phyloP scores from a whole-genome alignment of 2,113 vertebrate species.

The Pavo muticus region DNA sequence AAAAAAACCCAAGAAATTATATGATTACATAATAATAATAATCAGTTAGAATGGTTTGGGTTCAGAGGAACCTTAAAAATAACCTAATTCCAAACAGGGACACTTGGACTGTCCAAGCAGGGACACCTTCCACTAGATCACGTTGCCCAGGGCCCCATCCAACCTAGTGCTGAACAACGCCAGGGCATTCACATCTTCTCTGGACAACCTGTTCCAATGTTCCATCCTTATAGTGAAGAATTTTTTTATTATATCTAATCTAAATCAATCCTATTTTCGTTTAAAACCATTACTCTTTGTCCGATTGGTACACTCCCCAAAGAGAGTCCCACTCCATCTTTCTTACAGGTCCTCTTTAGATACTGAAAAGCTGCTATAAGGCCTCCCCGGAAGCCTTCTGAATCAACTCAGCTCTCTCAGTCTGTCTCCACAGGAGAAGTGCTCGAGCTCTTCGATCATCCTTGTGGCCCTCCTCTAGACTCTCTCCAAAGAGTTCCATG shows the following conservation, averaged over 20 bases:
- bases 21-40: background rate
- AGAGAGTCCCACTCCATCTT: background rate
- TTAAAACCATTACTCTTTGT: background rate
- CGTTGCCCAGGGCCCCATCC: background rate
- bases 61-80: background rate
- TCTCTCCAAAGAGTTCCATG: background rate
- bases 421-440: too few relatives aligned
- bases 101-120: background rate
- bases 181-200: background rate
- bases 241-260: background rate
- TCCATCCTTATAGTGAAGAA: background rate
- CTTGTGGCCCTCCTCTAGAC: too few relatives aligned
- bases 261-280: background rate
- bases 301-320: background rate
- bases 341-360: background rate
- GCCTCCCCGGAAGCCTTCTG: background rate
- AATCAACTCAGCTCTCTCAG: background rate
- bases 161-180: background rate
- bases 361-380: background rate
- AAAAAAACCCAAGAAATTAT: background rate
- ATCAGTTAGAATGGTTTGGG: background rate
- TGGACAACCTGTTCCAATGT: background rate
- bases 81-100: background rate
- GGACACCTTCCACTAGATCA: background rate
- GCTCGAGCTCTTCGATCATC: too few relatives aligned